Evolutionary conservation across 1,140 invertebrate species (phyloP).

Genomic region (Drosophila pallidifrons): DNA sequence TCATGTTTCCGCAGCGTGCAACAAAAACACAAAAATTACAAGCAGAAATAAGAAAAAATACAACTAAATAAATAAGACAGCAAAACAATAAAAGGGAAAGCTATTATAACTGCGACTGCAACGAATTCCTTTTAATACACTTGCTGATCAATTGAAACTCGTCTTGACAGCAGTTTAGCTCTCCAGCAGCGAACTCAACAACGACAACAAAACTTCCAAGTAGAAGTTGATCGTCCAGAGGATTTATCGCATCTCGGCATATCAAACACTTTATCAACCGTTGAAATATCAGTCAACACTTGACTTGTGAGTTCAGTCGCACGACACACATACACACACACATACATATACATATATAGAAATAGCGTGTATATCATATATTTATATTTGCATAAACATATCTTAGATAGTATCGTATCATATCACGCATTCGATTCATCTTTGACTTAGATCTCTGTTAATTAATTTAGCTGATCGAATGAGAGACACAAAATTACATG

Average conservation of each 20-base stretch:
- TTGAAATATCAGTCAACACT: background rate
- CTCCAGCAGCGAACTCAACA: background rate
- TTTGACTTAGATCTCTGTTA: slow-evolving; percentile 7
- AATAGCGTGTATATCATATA: background rate
- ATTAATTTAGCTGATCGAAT: background rate
- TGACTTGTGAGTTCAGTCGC: background rate
- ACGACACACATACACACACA: background rate
- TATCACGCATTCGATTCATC: slow-evolving; percentile 5
- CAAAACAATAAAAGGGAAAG: slow-evolving; percentile 20
- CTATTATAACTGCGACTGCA: background rate
- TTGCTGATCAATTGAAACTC: background rate
- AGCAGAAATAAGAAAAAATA: slow-evolving; percentile 5
- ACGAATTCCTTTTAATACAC: slow-evolving; percentile 11
- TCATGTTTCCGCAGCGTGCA: slow-evolving; percentile 62
- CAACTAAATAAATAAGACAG: slow-evolving; percentile 1
- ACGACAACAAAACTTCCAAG: background rate
- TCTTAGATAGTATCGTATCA: background rate
- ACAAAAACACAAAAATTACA: slow-evolving; percentile 19
- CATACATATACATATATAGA: too few relatives aligned
- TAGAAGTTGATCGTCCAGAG: slow-evolving; percentile 9
- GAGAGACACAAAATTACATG: background rate
- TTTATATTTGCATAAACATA: background rate
- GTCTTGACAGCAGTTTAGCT: background rate
- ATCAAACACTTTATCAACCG: slow-evolving; percentile 4
- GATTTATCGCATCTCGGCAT: background rate